Base-by-base conservation (phyloP, 92 coral and sea anemone species). In the Bergia sp. region DNA sequence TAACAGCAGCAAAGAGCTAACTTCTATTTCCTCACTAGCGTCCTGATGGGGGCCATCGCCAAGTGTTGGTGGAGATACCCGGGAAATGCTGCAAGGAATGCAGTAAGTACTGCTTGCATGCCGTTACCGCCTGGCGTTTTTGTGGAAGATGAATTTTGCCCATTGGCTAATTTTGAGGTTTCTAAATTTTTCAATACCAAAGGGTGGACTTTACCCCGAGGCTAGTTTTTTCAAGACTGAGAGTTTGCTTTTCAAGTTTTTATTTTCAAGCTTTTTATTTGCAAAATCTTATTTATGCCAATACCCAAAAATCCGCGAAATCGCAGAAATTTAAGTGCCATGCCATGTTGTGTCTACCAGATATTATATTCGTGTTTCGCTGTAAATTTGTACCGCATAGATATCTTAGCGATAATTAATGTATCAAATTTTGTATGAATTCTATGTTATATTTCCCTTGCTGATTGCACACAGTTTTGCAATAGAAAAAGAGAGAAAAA, bases 81-180 rank as follows among this genome's bases (percentile, higher is more conserved):
- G 94, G 92, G 50, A 82, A 92, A 78, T 92, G 94, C 21, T 92
- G 94, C 91, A 76, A 92, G 73, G 94, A 92, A 92, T 92, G 94
- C 83, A 92, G 94, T 92, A 89, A 92, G 94, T 92, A 9, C n/a
- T 23, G 45, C 4, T 72, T 45, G 23, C 2, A 15, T 55, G 45
- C 11, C 29, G 29, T 0, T 53, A 8, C 12, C 36, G 5, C 69
- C 18, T 0, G 29, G 69, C 69, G 20, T 61, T 61, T 21, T 61
- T 61, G 29, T 3, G 7, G n/a, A 6, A 61, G 69, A 18, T 61
- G 3, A 4, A 61, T 61, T 0, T 61, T 2, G 23, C 29, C 0
- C 23, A 61, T 21, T 16, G 20, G 65, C 65, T 2, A 16, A 57
- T 57, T 6, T 61, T 20, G 58, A 11, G 58, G 18, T 53, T 10